A percentile compares a stretch with the other conserved stretches of the same genome.
These are phyloP conservation scores for Monopterus albus DNA, from an alignment of 2,113 vertebrate species.

Conservation along the genomic window DNA sequence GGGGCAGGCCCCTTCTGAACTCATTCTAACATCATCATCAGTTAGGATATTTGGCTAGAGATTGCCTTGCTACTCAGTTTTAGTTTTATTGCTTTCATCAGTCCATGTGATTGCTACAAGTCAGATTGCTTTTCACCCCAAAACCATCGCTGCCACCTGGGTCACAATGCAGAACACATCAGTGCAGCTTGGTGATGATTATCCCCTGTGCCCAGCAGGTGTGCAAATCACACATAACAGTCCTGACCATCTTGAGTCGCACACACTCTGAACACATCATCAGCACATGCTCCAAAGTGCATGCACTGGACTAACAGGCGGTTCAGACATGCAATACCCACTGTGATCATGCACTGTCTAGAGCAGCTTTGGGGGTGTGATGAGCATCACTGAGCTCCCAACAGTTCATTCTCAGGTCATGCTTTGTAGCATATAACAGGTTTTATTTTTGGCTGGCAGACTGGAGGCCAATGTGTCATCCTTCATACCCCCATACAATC, in stretches of 20 bases:
- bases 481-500: slow-evolving; percentile 6
- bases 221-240: slow-evolving; percentile 53
- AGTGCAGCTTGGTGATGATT: slow-evolving; percentile 30
- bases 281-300: not conserved
- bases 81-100: slow-evolving; percentile 35
- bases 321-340: slow-evolving; percentile 1
- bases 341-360: not conserved
- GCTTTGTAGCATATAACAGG: slow-evolving; percentile 8
- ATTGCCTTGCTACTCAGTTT: slow-evolving; percentile 37
- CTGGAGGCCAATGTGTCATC: slow-evolving; percentile 19
- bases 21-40: slow-evolving; percentile 35
- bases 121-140: not conserved
- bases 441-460: slow-evolving; percentile 37
- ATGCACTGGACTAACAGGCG: slow-evolving; percentile 9
- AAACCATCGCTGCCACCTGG: slow-evolving; percentile 52
- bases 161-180: slow-evolving; percentile 44
- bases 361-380: slow-evolving; percentile 10
- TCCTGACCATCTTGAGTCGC: slow-evolving; percentile 15
- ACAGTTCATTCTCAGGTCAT: slow-evolving; percentile 14
- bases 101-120: slow-evolving; percentile 55
- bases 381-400: slow-evolving; percentile 15
- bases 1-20: slow-evolving; percentile 3
- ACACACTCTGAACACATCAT: not conserved
- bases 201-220: slow-evolving; percentile 31
- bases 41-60: slow-evolving; percentile 32